phyloP scores from a whole-genome alignment of 2,113 vertebrate species.

The Crotalus helleri region DNA sequence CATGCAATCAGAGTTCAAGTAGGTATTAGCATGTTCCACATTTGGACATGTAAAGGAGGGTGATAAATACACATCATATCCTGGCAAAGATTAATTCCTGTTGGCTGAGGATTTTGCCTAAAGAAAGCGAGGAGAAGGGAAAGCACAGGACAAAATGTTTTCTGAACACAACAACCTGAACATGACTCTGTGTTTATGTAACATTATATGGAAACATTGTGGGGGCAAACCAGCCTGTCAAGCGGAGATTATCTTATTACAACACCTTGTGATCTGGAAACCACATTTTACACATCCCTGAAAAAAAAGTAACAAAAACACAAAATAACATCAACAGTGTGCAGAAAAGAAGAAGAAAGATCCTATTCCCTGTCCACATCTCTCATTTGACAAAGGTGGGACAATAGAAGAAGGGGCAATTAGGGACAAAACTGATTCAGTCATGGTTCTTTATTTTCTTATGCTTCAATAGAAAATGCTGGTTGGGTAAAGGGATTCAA shows the following conservation, averaged over 20 bases:
- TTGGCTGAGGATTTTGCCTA: not conserved
- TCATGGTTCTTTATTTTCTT: not conserved
- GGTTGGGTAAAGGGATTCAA: not conserved
- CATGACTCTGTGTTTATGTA: not conserved
- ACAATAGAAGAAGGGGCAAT: not conserved
- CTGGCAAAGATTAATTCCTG: constrained; percentile 22
- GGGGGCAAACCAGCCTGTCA: not conserved
- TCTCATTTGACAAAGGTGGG: not conserved
- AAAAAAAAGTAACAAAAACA: not conserved
- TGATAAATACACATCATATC: constrained; percentile 32
- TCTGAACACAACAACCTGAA: not conserved
- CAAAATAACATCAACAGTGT: not conserved
- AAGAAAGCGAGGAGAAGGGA: not conserved
- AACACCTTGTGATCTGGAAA: not conserved
- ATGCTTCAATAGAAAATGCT: not conserved
- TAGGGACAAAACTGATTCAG: not conserved
- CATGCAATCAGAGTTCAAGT: constrained; percentile 17
- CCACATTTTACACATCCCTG: not conserved
- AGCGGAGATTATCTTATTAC: not conserved
- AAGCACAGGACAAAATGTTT: constrained; percentile 4
- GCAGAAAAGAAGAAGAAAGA: not conserved
- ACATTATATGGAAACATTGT: not conserved
- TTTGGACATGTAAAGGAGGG: not conserved
- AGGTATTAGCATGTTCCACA: constrained; percentile 20
- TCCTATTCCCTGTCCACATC: not conserved